Conservation (phyloP, 2,113 vertebrate species). For the Saguinus imperator region DNA sequence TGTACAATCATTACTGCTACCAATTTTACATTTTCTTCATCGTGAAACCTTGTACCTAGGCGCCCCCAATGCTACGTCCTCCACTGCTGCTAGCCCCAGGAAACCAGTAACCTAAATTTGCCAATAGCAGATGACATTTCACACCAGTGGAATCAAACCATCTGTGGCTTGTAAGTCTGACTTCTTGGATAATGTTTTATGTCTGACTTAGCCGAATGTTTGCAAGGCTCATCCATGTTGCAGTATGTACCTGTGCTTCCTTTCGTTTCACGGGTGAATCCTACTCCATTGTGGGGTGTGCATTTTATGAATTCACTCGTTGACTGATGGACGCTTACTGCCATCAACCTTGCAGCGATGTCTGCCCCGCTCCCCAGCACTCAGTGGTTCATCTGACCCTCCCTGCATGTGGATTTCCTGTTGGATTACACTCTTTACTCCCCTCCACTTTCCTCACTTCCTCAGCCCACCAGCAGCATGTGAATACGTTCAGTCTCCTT, state of each 20-base stretch:
- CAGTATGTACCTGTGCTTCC: rapidly evolving
- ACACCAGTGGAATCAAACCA: too few species aligned
- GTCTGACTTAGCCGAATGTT: background rate
- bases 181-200: too few species aligned
- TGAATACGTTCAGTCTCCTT: background rate
- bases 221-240: background rate
- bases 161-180: too few species aligned
- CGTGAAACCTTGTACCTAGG: background rate
- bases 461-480: background rate
- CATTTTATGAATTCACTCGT: background rate
- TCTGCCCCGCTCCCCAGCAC: background rate
- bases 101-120: background rate
- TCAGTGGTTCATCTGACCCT: too few species aligned
- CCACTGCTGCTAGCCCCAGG: background rate
- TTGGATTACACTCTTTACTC: background rate
- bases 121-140: background rate
- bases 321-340: background rate
- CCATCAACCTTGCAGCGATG: too few species aligned
- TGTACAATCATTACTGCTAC: background rate
- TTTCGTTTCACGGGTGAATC: background rate
- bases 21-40: background rate
- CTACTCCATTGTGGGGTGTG: rapidly evolving
- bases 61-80: too few species aligned
- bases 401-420: background rate
- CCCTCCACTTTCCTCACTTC: too few species aligned